Evolutionary conservation across 2,888 invertebrate genomes (phyloP).

Genomic region (Orchesella flavescens): DNA sequence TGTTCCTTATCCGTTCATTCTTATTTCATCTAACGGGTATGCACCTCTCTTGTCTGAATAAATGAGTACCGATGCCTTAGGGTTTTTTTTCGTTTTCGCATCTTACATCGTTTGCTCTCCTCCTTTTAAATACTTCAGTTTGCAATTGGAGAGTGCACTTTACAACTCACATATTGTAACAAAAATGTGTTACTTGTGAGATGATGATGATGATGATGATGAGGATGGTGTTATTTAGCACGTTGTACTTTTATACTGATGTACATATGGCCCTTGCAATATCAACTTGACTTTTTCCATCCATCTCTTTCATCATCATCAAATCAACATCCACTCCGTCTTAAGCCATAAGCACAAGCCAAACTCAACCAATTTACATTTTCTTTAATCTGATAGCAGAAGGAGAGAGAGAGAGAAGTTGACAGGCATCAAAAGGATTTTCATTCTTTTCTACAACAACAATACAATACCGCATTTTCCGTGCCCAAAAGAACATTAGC

Average conservation of each 20-base stretch:
- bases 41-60: neutral
- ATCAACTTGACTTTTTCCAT: neutral
- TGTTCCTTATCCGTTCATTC: constrained; percentile 15
- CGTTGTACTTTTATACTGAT: neutral
- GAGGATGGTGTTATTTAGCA: constrained; percentile 26
- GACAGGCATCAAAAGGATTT: constrained; percentile 18
- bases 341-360: constrained; percentile 30
- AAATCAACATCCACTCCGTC: neutral
- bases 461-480: constrained; percentile 18
- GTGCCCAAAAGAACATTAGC: neutral
- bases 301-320: too few species aligned
- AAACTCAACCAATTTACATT: constrained; percentile 35
- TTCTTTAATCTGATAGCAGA: constrained; percentile 2
- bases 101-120: neutral
- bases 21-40: constrained; percentile 31
- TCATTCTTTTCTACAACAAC: constrained; percentile 27
- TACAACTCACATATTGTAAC: constrained; percentile 3
- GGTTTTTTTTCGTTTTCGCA: neutral
- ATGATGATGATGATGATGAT: constrained; percentile 3
- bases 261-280: neutral
- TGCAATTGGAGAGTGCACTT: neutral
- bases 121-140: neutral
- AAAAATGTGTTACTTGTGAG: neutral
- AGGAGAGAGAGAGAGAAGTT: neutral
- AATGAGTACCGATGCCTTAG: neutral